These are phyloP conservation scores for Cephus spinipes DNA, from an alignment of 2,888 invertebrate species.

Conservation along the genomic window DNA sequence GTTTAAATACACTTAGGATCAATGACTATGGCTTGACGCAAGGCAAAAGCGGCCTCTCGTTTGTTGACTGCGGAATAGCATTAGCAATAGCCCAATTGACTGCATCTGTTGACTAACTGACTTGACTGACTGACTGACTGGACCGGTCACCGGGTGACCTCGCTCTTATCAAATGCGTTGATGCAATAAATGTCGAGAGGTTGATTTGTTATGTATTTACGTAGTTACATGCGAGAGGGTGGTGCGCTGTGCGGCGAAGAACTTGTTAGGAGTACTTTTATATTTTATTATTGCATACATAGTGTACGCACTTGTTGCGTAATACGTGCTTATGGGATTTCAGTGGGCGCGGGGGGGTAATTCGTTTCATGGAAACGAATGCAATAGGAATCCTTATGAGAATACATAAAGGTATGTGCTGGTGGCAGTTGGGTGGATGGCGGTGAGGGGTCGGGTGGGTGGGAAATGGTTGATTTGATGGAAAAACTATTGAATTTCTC, in stretches of 20 bases:
- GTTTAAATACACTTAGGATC: constrained; percentile 12
- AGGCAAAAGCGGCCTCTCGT: not conserved
- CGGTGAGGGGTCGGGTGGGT: not conserved
- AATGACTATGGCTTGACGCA: not conserved
- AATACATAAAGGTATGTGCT: not conserved
- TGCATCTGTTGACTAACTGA: constrained; percentile 47
- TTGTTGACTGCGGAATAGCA: constrained; percentile 10
- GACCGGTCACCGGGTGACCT: constrained; percentile 52
- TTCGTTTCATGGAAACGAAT: not conserved
- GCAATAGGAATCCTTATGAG: not conserved
- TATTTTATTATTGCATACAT: not conserved
- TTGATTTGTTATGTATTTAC: constrained; percentile 44
- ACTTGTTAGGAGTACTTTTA: not conserved
- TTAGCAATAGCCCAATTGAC: constrained; percentile 44
- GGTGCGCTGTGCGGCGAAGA: not conserved
- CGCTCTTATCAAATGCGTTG: constrained; percentile 51
- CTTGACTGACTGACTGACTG: constrained; percentile 28
- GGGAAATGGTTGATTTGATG: not conserved
- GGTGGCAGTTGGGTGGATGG: not conserved
- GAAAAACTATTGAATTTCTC: not conserved
- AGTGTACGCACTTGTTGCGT: not conserved
- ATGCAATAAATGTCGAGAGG: constrained; percentile 56
- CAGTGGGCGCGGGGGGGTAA: not conserved
- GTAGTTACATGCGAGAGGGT: not conserved
- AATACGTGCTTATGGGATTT: not conserved